Evolutionary conservation across 2,888 invertebrate genomes (phyloP).

Genomic region (Tryphoninae sp.): DNA sequence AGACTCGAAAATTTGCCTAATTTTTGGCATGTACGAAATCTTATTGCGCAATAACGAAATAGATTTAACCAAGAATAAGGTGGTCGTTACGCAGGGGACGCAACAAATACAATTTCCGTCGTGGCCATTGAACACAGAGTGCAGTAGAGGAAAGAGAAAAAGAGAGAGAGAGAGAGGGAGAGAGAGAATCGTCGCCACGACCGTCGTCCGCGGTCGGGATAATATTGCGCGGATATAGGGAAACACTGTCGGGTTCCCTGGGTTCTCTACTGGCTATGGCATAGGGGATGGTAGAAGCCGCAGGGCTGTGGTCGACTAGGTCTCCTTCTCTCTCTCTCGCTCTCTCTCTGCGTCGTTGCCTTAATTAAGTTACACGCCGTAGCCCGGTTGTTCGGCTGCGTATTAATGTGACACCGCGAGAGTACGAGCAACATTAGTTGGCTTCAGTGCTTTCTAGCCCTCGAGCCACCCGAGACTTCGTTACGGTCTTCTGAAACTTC

Average conservation of each 20-base stretch:
- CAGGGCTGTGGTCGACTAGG: constrained; percentile 77
- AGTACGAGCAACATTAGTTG: constrained; percentile 77
- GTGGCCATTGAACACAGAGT: constrained; percentile 74
- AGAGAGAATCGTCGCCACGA: constrained; percentile 54
- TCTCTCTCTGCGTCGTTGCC: constrained; percentile 78
- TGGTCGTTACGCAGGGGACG: constrained; percentile 66
- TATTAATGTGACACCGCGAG: constrained; percentile 78
- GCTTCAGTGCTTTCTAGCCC: constrained; percentile 71
- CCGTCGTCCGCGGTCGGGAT: constrained; percentile 75
- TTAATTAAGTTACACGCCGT: constrained; percentile 81
- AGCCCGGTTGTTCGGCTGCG: constrained; percentile 67
- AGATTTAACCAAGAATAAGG: constrained; percentile 68
- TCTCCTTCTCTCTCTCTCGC: constrained; percentile 25
- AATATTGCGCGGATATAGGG: constrained; percentile 79
- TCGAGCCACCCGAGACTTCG: constrained; percentile 31
- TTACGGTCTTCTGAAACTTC: constrained; percentile 54
- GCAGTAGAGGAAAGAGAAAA: constrained; percentile 65
- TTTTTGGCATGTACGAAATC: constrained; percentile 48
- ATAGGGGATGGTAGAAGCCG: constrained; percentile 70
- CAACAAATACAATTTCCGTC: constrained; percentile 79
- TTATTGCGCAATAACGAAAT: constrained; percentile 60
- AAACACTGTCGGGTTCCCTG: constrained; percentile 58
- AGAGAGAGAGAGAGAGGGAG: constrained; percentile 43
- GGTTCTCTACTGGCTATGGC: constrained; percentile 40
- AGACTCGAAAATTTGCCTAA: constrained; percentile 32